Conservation (phyloP, 2,797 vertebrate genomes). For the Allobates femoralis region DNA sequence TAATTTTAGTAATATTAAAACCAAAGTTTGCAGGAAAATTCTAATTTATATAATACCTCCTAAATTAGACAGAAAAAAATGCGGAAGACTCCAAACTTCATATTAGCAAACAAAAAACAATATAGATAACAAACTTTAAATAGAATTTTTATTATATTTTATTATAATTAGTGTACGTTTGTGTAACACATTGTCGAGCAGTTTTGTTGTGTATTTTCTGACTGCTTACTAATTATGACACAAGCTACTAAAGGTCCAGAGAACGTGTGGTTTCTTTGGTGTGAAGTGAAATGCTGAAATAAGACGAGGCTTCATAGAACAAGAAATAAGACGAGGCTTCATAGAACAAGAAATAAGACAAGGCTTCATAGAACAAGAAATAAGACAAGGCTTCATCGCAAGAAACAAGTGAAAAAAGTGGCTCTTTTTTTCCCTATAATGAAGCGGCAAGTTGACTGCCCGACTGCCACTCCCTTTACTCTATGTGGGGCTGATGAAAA, state of each 20-base stretch:
- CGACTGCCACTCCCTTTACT: too few species aligned
- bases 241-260: too few species aligned
- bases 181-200: background rate
- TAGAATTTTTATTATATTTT: background rate
- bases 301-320: too few species aligned
- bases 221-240: constrained; percentile 12
- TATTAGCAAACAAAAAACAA: background rate
- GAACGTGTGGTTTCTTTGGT: constrained; percentile 18
- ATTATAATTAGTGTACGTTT: background rate
- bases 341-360: too few species aligned
- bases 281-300: background rate
- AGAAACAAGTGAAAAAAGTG: too few species aligned
- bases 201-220: background rate
- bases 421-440: too few species aligned
- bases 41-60: background rate
- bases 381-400: too few species aligned
- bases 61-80: background rate
- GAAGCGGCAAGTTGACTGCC: too few species aligned
- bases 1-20: background rate
- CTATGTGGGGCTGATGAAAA: too few species aligned
- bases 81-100: background rate
- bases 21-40: background rate
- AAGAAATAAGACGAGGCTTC: too few species aligned
- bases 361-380: too few species aligned
- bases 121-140: background rate